Evolutionary conservation across 64 coral and sea anemone genomes (phyloP).

Genomic region (Montipora cactus): DNA sequence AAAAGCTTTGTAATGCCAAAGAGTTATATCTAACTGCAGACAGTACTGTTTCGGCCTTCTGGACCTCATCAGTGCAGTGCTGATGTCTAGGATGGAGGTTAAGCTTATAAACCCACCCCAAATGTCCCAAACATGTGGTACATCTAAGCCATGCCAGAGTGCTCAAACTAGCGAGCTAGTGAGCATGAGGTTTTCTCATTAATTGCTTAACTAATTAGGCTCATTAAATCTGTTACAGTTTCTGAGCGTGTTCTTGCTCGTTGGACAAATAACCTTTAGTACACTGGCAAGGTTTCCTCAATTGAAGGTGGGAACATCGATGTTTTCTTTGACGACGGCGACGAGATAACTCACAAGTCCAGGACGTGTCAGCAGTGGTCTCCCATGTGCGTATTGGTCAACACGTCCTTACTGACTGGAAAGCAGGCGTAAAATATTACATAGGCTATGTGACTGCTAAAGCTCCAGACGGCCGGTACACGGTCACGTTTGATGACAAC

Average conservation of each 20-base stretch:
- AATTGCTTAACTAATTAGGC: no score
- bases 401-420: conserved; percentile 51
- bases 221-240: no score
- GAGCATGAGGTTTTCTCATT: no score
- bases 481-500: conserved; percentile 75
- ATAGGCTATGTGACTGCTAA: conserved; percentile 63
- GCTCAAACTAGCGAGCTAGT: no score
- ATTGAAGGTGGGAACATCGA: conserved; percentile 5
- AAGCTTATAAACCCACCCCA: no score
- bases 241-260: conserved; percentile 4
- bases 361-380: conserved; percentile 26
- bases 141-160: no score
- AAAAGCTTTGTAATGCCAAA: no score
- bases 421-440: conserved; percentile 49
- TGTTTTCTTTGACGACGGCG: conserved; percentile 57
- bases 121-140: no score
- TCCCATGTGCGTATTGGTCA: conserved; percentile 48
- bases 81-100: no score
- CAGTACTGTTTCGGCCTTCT: no score
- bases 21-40: no score
- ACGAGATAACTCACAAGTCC: conserved; percentile 21
- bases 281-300: conserved; percentile 11
- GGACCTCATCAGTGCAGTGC: no score
- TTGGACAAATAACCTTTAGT: conserved; percentile 60
- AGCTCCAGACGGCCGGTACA: conserved; percentile 55